These are phyloP conservation scores for Oeneis ivallda DNA, from an alignment of 2,888 invertebrate species.

Conservation along the genomic window DNA sequence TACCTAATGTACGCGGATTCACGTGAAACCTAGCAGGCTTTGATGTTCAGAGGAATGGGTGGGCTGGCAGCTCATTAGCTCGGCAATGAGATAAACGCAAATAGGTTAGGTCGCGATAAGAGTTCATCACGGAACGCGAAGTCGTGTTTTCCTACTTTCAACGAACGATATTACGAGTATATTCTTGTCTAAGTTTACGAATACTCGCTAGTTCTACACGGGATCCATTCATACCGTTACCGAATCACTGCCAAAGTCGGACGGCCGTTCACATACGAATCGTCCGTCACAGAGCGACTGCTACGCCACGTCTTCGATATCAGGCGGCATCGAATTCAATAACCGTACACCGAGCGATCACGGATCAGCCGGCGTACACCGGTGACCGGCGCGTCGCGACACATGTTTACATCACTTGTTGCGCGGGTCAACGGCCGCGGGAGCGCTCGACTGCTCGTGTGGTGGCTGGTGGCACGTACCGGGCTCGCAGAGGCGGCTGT, in stretches of 20 bases:
- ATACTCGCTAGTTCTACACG: slow-evolving; percentile 10
- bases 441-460: neutral
- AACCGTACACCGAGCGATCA: slow-evolving; percentile 27
- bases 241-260: slow-evolving; percentile 22
- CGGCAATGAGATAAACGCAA: slow-evolving; percentile 37
- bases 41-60: neutral
- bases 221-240: slow-evolving; percentile 25
- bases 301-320: slow-evolving; percentile 30
- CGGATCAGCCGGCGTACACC: no score
- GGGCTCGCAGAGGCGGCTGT: slow-evolving; percentile 91
- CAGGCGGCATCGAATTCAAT: slow-evolving; percentile 32
- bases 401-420: slow-evolving; percentile 67
- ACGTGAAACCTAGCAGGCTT: slow-evolving; percentile 22
- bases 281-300: slow-evolving; percentile 2
- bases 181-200: no score
- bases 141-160: slow-evolving; percentile 32
- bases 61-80: slow-evolving; percentile 17
- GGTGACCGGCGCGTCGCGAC: slow-evolving; percentile 41
- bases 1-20: slow-evolving; percentile 8
- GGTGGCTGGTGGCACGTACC: slow-evolving; percentile 88
- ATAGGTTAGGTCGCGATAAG: slow-evolving; percentile 38
- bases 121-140: slow-evolving; percentile 35
- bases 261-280: slow-evolving; percentile 26
- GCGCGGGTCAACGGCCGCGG: slow-evolving; percentile 66
- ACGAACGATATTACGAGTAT: slow-evolving; percentile 1